These are phyloP conservation scores for Palaemon carinicauda DNA, from an alignment of 1,140 invertebrate species.

Conservation along the genomic window DNA sequence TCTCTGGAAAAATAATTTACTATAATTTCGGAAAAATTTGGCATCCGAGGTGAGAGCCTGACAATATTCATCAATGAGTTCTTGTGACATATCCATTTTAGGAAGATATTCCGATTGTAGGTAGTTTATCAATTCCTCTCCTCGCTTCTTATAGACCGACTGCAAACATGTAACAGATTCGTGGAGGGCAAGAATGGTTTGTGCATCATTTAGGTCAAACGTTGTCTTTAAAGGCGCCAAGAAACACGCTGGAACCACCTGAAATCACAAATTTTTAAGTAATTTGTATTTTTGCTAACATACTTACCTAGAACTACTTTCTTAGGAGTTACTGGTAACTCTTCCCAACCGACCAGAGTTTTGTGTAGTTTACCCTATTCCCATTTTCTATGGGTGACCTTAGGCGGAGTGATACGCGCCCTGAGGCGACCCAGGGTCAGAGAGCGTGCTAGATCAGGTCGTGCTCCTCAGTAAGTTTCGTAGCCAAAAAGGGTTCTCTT, in stretches of 20 bases:
- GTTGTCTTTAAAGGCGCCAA: conserved; percentile 69
- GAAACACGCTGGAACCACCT: conserved; percentile 71
- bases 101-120: conserved; percentile 67
- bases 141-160: conserved; percentile 65
- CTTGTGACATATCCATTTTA: conserved; percentile 64
- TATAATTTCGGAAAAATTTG: conserved; percentile 68
- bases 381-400: too few relatives aligned
- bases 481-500: too few relatives aligned
- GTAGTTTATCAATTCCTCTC: conserved; percentile 67
- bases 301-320: too few relatives aligned
- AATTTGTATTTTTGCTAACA: too few relatives aligned
- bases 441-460: too few relatives aligned
- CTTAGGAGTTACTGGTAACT: too few relatives aligned
- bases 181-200: conserved; percentile 67
- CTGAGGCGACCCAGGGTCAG: too few relatives aligned
- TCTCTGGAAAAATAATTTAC: conserved; percentile 65
- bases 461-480: too few relatives aligned
- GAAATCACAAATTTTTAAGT: too few relatives aligned
- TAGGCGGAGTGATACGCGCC: too few relatives aligned
- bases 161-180: conserved; percentile 67
- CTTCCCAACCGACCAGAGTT: too few relatives aligned
- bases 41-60: conserved; percentile 66
- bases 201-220: conserved; percentile 70
- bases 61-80: conserved; percentile 67
- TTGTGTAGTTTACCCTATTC: too few relatives aligned